Percentiles rank a stretch among this genome's conserved stretches.
These are phyloP conservation scores for Pelodiscus sinensis DNA, from an alignment of 2,113 vertebrate genomes.

Conservation along the genomic window DNA sequence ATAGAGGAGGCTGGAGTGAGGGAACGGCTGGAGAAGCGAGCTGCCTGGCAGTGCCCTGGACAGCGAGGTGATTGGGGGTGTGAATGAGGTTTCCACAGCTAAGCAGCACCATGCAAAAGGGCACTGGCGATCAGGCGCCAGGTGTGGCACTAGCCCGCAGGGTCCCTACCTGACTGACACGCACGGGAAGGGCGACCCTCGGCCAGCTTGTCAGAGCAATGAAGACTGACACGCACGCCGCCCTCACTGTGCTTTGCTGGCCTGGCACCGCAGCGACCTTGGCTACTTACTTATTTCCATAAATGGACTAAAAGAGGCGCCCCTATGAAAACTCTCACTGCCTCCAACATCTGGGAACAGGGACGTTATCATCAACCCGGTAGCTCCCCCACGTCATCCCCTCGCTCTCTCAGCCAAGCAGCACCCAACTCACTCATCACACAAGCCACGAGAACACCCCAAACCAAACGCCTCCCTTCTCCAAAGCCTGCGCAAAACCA, in stretches of 20 bases:
- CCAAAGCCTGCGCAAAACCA: background rate
- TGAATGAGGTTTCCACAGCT: background rate
- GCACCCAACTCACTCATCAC: background rate
- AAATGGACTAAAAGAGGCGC: background rate
- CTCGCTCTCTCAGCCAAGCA: background rate
- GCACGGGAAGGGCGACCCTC: background rate
- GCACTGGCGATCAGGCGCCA: background rate
- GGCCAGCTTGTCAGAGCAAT: background rate
- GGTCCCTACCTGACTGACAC: background rate
- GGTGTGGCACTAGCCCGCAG: background rate
- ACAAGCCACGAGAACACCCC: background rate
- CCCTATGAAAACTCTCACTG: background rate
- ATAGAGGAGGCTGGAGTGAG: background rate
- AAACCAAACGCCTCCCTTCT: background rate
- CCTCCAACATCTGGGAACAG: background rate
- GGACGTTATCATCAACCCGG: rapidly evolving
- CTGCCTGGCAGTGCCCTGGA: background rate
- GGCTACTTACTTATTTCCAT: background rate
- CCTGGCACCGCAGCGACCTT: background rate
- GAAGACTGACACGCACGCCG: background rate
- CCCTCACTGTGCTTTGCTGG: background rate
- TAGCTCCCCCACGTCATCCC: background rate
- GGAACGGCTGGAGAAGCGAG: background rate
- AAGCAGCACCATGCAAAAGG: background rate
- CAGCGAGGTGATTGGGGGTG: background rate